These are phyloP conservation scores for Trichopoda pennipes DNA, from an alignment of 2,888 invertebrate species.

Conservation along the genomic window DNA sequence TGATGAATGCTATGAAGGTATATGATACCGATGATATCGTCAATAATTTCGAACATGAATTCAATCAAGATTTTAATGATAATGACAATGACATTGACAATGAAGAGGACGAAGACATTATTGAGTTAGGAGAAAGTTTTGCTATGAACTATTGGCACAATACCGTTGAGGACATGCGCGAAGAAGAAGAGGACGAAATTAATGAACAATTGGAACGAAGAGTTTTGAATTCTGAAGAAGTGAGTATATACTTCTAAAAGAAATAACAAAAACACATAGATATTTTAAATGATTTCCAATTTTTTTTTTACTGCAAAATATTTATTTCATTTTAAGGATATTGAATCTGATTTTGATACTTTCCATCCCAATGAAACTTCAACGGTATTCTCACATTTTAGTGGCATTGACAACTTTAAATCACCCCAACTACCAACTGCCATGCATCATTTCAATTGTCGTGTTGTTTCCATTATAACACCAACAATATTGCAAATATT, in stretches of 20 bases:
- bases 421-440: slow-evolving; percentile 73
- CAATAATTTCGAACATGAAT: slow-evolving; percentile 70
- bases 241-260: slow-evolving; percentile 24
- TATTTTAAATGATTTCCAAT: too few relatives aligned
- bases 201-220: slow-evolving; percentile 43
- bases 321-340: slow-evolving; percentile 39
- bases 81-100: slow-evolving; percentile 41
- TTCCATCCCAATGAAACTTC: slow-evolving; percentile 77
- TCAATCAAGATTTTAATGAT: slow-evolving; percentile 31
- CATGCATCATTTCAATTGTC: slow-evolving; percentile 75
- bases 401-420: slow-evolving; percentile 72
- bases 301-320: too few relatives aligned
- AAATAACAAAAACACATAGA: too few relatives aligned
- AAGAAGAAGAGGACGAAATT: slow-evolving; percentile 44
- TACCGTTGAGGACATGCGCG: slow-evolving; percentile 37
- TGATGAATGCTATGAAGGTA: slow-evolving; percentile 78
- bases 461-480: slow-evolving; percentile 73
- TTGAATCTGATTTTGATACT: slow-evolving; percentile 69
- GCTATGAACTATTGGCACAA: slow-evolving; percentile 72
- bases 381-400: slow-evolving; percentile 74
- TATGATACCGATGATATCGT: slow-evolving; percentile 75
- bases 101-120: slow-evolving; percentile 69
- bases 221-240: slow-evolving; percentile 37
- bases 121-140: slow-evolving; percentile 70
- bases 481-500: slow-evolving; percentile 75